phyloP scores from a whole-genome alignment of 2,888 invertebrate species.

The Lithophane socia region DNA sequence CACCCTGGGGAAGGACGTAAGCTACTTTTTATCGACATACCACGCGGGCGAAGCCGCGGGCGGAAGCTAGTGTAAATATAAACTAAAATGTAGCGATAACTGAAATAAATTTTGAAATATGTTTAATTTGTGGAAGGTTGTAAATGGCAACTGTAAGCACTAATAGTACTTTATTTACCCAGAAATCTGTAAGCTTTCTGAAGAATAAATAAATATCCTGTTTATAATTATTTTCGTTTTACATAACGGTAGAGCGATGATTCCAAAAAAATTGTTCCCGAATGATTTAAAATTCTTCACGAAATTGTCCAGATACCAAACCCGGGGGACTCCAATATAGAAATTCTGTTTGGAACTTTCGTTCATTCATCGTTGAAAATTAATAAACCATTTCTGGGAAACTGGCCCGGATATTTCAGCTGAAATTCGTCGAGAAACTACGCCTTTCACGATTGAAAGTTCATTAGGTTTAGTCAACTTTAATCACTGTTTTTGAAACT shows the following conservation, averaged over 20 bases:
- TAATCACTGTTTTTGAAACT: constrained; percentile 15
- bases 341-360: constrained; percentile 28
- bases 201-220: no score
- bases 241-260: not conserved
- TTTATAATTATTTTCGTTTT: no score
- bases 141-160: no score
- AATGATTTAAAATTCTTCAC: not conserved
- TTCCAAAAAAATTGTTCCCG: not conserved
- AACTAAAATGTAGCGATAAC: no score
- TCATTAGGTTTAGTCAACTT: constrained; percentile 7
- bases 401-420: constrained; percentile 23
- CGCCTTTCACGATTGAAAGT: not conserved
- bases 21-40: no score
- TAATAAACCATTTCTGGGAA: constrained; percentile 38
- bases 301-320: constrained; percentile 8
- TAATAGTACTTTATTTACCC: no score
- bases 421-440: not conserved
- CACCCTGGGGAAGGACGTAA: no score
- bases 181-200: no score
- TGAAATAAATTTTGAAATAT: no score
- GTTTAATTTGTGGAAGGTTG: no score
- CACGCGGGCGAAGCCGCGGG: no score
- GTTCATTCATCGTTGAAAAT: constrained; percentile 34
- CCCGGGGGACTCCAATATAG: constrained; percentile 4
- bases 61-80: no score